Base-by-base conservation (phyloP, 1,140 invertebrate species). In the Caenorhabditis brenneri region DNA sequence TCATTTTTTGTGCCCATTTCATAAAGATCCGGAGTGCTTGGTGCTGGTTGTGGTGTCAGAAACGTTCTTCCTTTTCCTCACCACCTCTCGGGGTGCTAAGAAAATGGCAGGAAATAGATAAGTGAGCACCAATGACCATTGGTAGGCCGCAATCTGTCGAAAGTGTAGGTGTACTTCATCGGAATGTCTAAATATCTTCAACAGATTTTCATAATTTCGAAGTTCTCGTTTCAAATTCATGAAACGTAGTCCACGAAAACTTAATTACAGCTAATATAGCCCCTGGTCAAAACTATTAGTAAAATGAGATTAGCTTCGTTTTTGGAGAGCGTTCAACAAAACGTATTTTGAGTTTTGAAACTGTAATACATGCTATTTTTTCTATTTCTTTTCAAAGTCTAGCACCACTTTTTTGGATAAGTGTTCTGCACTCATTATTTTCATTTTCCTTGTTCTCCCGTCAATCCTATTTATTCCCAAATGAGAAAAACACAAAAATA, bases 91-190 rank as follows among this genome's bases (percentile, higher is more conserved):
- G 10, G 33, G 65, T 42, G 65, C 36, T 39, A 24, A 42, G 33
- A 74, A 74, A 74, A 74, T 74, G 36, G 36, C 36, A 74, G 33
- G 65, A 74, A 74, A 42, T 74, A 74, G 33, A 74, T 74, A 74
- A 74, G 65, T 65, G 58, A 33, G 58, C 58, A 65, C 58, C 58
- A 65, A 36, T 58, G 60, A 65, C 60, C 60, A 65, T 27, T n/a
- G 3, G 39, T 6, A 12, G 19, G 16, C 6, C 53, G 24, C 31
- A 19, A 16, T 33, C 31, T 33, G 31, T 33, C 15, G 10, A 65
- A 65, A 31, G 58, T 65, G 58, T 65, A 24, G 9, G n/a, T 65
- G 65, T 24, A 74, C 79, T 80, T 80, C 16, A 9, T 29, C 2
- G 6, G 27, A 16, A 36, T 4, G 27, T 27, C 27, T 29, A 24